Evolutionary conservation across 35 echinoderm and acorn worm species (phyloP).

Genomic region (Nesometra sesokonis): DNA sequence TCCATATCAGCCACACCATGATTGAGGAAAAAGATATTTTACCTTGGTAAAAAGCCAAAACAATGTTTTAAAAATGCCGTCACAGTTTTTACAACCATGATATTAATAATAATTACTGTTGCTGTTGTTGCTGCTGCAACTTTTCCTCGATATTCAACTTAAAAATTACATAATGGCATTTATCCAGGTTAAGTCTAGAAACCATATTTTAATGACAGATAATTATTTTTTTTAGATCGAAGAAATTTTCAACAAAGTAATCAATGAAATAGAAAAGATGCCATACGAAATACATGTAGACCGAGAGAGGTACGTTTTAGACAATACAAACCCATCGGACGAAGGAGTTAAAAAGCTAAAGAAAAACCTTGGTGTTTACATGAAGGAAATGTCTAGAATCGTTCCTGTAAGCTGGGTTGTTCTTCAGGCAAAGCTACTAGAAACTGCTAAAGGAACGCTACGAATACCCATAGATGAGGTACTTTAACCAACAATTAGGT

Average conservation of each 20-base stretch:
- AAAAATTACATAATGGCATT: too few relatives aligned
- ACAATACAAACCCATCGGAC: background rate
- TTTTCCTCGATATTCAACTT: too few relatives aligned
- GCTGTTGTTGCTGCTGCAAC: too few relatives aligned
- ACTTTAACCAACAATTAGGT: too few relatives aligned
- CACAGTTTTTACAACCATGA: too few relatives aligned
- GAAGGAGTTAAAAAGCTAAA: background rate
- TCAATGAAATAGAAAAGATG: background rate
- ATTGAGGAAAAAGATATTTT: too few relatives aligned
- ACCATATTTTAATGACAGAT: too few relatives aligned
- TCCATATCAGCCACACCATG: too few relatives aligned
- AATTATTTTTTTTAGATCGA: background rate
- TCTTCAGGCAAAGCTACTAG: background rate
- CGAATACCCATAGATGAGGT: background rate
- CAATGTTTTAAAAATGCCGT: too few relatives aligned
- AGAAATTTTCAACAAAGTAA: background rate
- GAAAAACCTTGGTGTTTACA: background rate
- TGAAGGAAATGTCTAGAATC: background rate
- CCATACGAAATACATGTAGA: background rate
- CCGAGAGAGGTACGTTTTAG: background rate
- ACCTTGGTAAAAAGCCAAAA: too few relatives aligned
- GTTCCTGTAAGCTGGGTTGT: background rate
- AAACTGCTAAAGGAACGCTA: background rate
- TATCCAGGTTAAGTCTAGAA: too few relatives aligned
- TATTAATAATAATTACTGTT: too few relatives aligned